Evolutionary conservation across 1,140 invertebrate genomes (phyloP).

Genomic region (Arctopsyche grandis): DNA sequence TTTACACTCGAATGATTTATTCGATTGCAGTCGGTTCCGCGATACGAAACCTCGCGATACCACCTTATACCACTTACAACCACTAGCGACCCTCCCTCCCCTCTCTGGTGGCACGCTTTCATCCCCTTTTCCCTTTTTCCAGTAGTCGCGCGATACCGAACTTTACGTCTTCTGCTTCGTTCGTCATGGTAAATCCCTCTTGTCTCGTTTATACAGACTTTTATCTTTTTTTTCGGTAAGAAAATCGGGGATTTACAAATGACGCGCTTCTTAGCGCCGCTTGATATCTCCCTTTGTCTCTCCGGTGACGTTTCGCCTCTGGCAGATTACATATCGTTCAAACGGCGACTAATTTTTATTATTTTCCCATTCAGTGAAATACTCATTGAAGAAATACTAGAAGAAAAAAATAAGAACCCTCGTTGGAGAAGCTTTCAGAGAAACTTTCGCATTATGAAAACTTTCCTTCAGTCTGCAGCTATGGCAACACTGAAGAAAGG

Average conservation of each 20-base stretch:
- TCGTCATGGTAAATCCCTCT: conserved; percentile 37
- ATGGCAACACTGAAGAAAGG: not conserved
- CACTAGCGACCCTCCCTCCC: not conserved
- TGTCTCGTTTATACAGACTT: conserved; percentile 35
- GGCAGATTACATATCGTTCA: conserved; percentile 22
- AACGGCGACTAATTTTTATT: not conserved
- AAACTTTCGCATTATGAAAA: not conserved
- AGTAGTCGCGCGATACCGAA: conserved; percentile 19
- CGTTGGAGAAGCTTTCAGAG: not conserved
- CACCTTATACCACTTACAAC: conserved; percentile 6
- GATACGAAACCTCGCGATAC: conserved; percentile 23
- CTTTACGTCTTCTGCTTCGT: conserved; percentile 38
- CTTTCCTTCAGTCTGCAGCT: conserved; percentile 5
- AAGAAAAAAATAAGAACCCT: no score
- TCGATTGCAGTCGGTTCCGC: conserved; percentile 35
- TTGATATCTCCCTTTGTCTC: conserved; percentile 8
- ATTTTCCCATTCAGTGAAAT: not conserved
- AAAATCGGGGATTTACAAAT: conserved; percentile 37
- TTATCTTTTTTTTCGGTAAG: conserved; percentile 24
- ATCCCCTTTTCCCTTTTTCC: conserved; percentile 26
- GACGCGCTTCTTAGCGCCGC: conserved; percentile 31
- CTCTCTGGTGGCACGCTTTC: not conserved
- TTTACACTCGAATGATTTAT: conserved; percentile 40
- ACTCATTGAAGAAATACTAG: not conserved
- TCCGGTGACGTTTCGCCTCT: not conserved